Conservation (phyloP, 2,113 vertebrate species). For the Ammodramus savannarum region DNA sequence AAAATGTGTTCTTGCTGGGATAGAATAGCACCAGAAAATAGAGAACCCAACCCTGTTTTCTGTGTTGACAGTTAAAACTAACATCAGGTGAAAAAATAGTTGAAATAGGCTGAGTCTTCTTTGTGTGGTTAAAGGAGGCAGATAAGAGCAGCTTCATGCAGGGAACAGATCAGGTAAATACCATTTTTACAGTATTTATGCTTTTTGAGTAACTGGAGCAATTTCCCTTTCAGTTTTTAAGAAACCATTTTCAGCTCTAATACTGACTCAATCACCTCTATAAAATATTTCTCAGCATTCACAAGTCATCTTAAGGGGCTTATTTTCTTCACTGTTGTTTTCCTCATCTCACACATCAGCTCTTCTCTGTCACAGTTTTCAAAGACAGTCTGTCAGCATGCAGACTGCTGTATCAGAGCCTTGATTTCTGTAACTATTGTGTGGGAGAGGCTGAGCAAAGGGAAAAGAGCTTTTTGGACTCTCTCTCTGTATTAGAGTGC, state of each 20-base stretch:
- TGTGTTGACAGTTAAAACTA: not conserved
- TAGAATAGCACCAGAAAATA: not conserved
- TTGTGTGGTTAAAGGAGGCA: not conserved
- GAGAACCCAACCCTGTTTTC: not conserved
- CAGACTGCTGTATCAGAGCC: not conserved
- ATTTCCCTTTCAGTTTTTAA: constrained; percentile 28
- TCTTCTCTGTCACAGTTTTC: not conserved
- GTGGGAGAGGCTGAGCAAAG: not conserved
- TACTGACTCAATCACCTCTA: not conserved
- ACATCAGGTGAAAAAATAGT: not conserved
- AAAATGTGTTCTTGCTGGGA: not conserved
- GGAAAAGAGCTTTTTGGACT: not conserved
- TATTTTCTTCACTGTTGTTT: constrained; percentile 32
- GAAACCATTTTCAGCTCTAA: not conserved
- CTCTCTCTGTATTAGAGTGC: not conserved
- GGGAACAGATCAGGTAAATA: constrained; percentile 1
- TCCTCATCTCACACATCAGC: not conserved
- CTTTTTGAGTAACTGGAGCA: not conserved
- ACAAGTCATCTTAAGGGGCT: not conserved
- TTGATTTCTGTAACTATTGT: not conserved
- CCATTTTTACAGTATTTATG: not conserved
- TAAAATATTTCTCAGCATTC: not conserved
- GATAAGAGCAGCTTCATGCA: not conserved
- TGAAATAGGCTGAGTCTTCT: not conserved
- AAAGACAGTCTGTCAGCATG: not conserved